phyloP scores from a whole-genome alignment of 2,888 invertebrate species.

The Ophioninae sp. region DNA sequence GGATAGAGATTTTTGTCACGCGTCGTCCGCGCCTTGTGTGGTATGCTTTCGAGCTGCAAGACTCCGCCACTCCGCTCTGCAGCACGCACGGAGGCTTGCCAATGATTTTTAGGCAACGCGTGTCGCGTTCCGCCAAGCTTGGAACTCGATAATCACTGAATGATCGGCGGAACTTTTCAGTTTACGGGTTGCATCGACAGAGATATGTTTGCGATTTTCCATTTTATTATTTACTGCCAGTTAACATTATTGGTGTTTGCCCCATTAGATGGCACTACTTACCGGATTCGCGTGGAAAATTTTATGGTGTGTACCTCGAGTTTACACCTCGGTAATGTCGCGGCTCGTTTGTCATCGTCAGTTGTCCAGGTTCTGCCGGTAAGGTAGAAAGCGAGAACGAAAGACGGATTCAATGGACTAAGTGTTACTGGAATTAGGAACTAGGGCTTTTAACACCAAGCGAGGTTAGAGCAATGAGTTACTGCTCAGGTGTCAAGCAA shows the following conservation, averaged over 20 bases:
- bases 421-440: too few relatives aligned
- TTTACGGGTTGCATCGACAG: neutral
- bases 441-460: too few relatives aligned
- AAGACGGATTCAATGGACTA: too few relatives aligned
- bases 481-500: too few relatives aligned
- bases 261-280: conserved; percentile 21
- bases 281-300: too few relatives aligned
- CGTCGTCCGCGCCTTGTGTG: conserved; percentile 32
- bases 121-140: neutral
- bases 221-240: neutral
- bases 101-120: conserved; percentile 7
- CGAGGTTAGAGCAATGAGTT: too few relatives aligned
- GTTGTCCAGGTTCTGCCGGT: too few relatives aligned
- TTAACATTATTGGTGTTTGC: neutral
- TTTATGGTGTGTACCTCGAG: too few relatives aligned
- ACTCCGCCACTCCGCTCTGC: conserved; percentile 1
- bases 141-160: conserved; percentile 32
- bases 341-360: too few relatives aligned
- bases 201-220: neutral
- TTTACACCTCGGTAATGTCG: too few relatives aligned
- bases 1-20: conserved; percentile 5
- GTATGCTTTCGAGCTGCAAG: conserved; percentile 21
- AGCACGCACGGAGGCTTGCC: conserved; percentile 41
- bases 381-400: too few relatives aligned
- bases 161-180: conserved; percentile 54